A percentile compares a stretch with the other conserved stretches of the same genome.
phyloP scores from a whole-genome alignment of 2,113 vertebrate genomes.

The Talpa occidentalis region DNA sequence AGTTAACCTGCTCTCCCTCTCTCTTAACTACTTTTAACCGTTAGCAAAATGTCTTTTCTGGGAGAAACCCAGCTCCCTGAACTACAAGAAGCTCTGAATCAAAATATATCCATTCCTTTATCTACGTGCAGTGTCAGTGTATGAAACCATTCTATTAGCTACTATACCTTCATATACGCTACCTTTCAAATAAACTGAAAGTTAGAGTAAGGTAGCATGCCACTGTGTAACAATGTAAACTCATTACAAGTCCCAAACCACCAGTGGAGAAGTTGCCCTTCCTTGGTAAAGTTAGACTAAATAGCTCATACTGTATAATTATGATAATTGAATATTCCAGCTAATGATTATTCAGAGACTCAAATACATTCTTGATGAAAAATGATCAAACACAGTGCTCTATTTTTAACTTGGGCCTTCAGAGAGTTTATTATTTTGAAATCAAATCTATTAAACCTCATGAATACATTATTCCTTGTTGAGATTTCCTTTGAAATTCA shows the following conservation, averaged over 20 bases:
- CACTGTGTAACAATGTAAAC: neutral
- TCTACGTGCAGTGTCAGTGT: neutral
- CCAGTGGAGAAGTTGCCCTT: slow-evolving; percentile 20
- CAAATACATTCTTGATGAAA: slow-evolving; percentile 63
- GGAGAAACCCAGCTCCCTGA: neutral
- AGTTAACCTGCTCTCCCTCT: neutral
- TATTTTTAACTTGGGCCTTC: slow-evolving; percentile 64
- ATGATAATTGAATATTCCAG: slow-evolving; percentile 52
- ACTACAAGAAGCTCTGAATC: neutral
- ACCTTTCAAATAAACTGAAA: slow-evolving; percentile 21
- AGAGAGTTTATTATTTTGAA: slow-evolving; percentile 70
- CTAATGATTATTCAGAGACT: slow-evolving; percentile 65
- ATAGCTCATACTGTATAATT: slow-evolving; percentile 28
- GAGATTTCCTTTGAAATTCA: slow-evolving; percentile 68
- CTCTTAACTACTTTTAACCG: neutral
- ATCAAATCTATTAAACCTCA: slow-evolving; percentile 62
- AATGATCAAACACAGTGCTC: slow-evolving; percentile 63
- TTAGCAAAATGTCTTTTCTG: neutral
- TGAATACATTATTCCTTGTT: slow-evolving; percentile 61
- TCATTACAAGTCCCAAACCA: slow-evolving; percentile 25
- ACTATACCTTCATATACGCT: neutral
- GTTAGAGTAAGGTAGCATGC: neutral
- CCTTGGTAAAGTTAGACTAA: slow-evolving; percentile 40
- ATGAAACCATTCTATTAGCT: neutral
- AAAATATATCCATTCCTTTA: slow-evolving; percentile 12